Evolutionary conservation across 2,113 vertebrate genomes (phyloP), one percentile per base, ranked within the genome.

Genomic region (Ancistrus triradiatus): DNA sequence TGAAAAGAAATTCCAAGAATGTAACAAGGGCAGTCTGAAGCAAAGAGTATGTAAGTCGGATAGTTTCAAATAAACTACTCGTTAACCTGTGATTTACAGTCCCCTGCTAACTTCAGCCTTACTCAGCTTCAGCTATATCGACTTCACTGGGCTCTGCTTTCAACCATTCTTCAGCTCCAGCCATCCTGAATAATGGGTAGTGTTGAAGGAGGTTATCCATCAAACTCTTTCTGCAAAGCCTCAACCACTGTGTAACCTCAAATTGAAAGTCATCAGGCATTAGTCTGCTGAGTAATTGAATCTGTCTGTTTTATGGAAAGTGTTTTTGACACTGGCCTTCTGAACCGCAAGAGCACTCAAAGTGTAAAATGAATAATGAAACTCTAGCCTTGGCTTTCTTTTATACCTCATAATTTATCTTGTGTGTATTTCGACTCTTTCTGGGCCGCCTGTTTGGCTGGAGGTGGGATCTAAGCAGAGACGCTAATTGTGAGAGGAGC

Each of bases 401-500:
- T n/a, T 59, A 55, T 69, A 37, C 11, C 28, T 52, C 17, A 6
- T 58, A 33, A 59, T 59, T 65, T 53, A 65, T 65, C 53, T 59
- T 59, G 38, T 43, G 52, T 51, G 27, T 64, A 59, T 59, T 55
- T 70, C 63, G 22, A 56, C 27, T 70, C 46, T 59, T 70, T 59
- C n/a, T n/a, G 69, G 38, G 24, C 10, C 50, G 53, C 18, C 66
- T 37, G 21, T 63, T 43, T 48, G 37, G 33, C 15, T 52, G n/a
- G 18, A 44, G 46, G 33, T n/a, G n/a, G 59, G 31, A 42, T 55
- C 51, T 70, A 42, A 28, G 42, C 53, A 48, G 58, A 62, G 24
- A 70, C 44, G 44, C 25, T 42, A 60, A 42, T 73, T 33, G 63
- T 19, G 33, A n/a, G 37, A 33, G 58, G n/a, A n/a, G n/a, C n/a